Evolutionary conservation across 2,797 vertebrate genomes (phyloP), one percentile per base, ranked within the genome.

Genomic region (Bovichtus diacanthus): DNA sequence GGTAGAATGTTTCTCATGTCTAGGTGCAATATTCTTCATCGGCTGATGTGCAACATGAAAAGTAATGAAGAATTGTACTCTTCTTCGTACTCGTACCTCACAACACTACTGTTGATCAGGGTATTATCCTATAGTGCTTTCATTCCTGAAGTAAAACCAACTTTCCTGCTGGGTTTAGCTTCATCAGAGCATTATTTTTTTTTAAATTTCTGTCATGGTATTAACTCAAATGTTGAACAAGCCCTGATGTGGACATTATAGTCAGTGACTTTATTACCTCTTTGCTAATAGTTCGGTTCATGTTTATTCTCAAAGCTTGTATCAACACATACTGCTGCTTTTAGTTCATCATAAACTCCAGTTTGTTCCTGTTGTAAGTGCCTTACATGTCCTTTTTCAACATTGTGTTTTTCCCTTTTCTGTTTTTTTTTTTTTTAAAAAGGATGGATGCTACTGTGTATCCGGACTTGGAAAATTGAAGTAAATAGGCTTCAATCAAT

Each of bases 101-200:
- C 4, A 11, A 54, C 62, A 58, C 64, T 27, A n/a, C 70, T 83
- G 73, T 81, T 39, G 78, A 80, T 70, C 69, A 72, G 68, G 56
- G 63, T 78, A 59, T 67, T 62, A 36, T 39, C 11, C 25, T 63
- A 27, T 38, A 70, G 16, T 53, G 38, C 3, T 39, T 54, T 38
- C 18, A 62, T 38, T 62, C 12, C 23, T 23, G 4, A 43, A 19
- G 29, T 27, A 4, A 49, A 39, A 34, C 8, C 1, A 12, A 68
- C 55, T 62, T 63, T 70, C 60, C 29, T 58, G 36, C n/a, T 59
- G 39, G 51, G 47, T 16, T 12, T 60, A 11, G 15, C 1, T 6
- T 36, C 27, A 21, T 54, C 0, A 44, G 12, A 75, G 43, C 53
- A 74, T 49, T 2, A 19, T 65, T n/a, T n/a, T n/a, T n/a, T 70